Percentiles rank a stretch among this genome's conserved stretches.
These are phyloP conservation scores for Callopanchax toddi DNA, from an alignment of 2,113 vertebrate genomes.

Conservation along the genomic window DNA sequence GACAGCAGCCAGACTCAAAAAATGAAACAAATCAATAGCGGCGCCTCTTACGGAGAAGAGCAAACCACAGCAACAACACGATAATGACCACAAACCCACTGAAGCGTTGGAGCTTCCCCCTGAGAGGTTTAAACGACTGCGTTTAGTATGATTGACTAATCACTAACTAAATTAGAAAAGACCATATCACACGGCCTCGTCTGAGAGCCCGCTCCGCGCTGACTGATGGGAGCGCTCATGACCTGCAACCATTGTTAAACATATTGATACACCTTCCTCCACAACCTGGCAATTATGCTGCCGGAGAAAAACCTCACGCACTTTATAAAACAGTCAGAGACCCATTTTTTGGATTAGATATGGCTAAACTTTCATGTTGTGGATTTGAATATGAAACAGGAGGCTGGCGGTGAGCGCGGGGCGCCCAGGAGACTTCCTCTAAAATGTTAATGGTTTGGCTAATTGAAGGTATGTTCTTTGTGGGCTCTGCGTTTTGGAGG, in stretches of 20 bases:
- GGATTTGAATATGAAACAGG: slow-evolving; percentile 79
- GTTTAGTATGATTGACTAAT: slow-evolving; percentile 67
- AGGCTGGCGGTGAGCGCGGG: slow-evolving; percentile 42
- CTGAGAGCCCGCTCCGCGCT: slow-evolving; percentile 20
- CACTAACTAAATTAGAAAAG: slow-evolving; percentile 63
- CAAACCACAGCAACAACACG: slow-evolving; percentile 57
- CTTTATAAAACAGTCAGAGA: slow-evolving; percentile 68
- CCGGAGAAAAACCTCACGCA: slow-evolving; percentile 62
- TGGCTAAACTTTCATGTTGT: slow-evolving; percentile 70
- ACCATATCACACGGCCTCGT: slow-evolving; percentile 58
- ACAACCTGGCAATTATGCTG: slow-evolving; percentile 56
- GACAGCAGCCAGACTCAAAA: slow-evolving; percentile 64
- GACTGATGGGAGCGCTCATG: slow-evolving; percentile 29
- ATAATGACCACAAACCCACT: slow-evolving; percentile 70
- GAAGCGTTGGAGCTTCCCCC: slow-evolving; percentile 56
- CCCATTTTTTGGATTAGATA: slow-evolving; percentile 72
- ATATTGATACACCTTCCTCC: slow-evolving; percentile 46
- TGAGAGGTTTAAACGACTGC: slow-evolving; percentile 59
- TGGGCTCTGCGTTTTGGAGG: slow-evolving; percentile 68
- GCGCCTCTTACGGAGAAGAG: slow-evolving; percentile 57
- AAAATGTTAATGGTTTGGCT: slow-evolving; percentile 79
- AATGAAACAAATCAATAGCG: slow-evolving; percentile 69
- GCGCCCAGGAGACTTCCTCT: slow-evolving; percentile 76
- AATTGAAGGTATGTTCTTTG: slow-evolving; percentile 81
- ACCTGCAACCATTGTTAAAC: slow-evolving; percentile 51